Base-by-base conservation (phyloP, 2,113 vertebrate genomes). In the Hypanus sabinus region DNA sequence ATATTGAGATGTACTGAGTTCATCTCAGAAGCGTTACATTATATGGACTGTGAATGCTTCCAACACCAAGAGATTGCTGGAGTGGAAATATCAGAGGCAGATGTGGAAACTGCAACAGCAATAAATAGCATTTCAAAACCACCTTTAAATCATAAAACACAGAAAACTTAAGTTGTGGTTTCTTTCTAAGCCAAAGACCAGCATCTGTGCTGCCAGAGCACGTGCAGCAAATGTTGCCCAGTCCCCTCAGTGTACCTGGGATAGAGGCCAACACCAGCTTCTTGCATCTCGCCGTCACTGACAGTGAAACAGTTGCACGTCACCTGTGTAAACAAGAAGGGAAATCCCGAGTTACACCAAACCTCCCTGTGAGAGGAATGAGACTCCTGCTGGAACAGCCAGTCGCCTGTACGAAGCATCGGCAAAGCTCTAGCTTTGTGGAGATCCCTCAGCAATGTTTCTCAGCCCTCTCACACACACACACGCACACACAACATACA, bases 301-400 rank as follows among this genome's bases (percentile, higher is more conserved):
- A 99, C 97, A 96, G 97, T 98, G 96, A 99, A 99, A 95, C 98
- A 98, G 96, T 99, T 99, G 96, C 98, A 99, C 75, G 97, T 98
- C 96, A 99, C 97, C 99, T 99, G 97, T 95, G 68, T 96, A 96
- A 97, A 96, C 95, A 97, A 96, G 94, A 60, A 93, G 70, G 24
- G 94, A 95, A 95, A 96, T 93, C 92, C 91, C 77, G 80, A 16
- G 76, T 95, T 94, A 95, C 73, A 94, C 24, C 22, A 55, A 30
- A 12, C 11, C 68, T 46, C 46, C 20, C 38, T 18, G 38, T 9
- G 18, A 38, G 68, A 33, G 24, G 71, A 27, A 16, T 9, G 20
- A 36, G 18, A 4, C 68, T 27, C 90, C 68, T 14, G 33, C 65
- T 92, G 65, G 22, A 2, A 12, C 68, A 73, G 18, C 90, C 20